Conservation (phyloP, 2,888 invertebrate species). For the Trichopria drosophilae region DNA sequence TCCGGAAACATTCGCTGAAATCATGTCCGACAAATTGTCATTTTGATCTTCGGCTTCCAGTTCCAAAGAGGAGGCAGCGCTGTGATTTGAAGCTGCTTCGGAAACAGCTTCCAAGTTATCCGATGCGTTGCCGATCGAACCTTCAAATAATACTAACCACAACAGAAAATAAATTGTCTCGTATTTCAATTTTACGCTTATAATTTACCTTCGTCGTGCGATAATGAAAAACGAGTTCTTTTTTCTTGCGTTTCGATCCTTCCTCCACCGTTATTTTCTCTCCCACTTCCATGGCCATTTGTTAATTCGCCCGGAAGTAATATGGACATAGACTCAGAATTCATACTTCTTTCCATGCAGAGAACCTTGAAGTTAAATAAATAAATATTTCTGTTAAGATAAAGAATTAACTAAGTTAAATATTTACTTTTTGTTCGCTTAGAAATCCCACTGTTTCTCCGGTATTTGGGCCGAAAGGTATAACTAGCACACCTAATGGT, state of each 20-base stretch:
- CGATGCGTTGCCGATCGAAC: slow-evolving; percentile 87
- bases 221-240: slow-evolving; percentile 71
- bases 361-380: slow-evolving; percentile 43
- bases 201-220: slow-evolving; percentile 74
- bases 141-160: slow-evolving; percentile 57
- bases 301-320: slow-evolving; percentile 48
- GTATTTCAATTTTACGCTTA: slow-evolving; percentile 3
- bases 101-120: slow-evolving; percentile 94
- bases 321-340: slow-evolving; percentile 44
- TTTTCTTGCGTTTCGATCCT: slow-evolving; percentile 58
- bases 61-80: slow-evolving; percentile 88
- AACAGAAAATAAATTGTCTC: no score
- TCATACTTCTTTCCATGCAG: slow-evolving; percentile 49
- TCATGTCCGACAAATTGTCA: slow-evolving; percentile 96
- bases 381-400: slow-evolving; percentile 4
- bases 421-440: slow-evolving; percentile 67
- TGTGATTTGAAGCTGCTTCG: slow-evolving; percentile 94
- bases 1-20: slow-evolving; percentile 91
- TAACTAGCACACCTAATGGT: slow-evolving; percentile 67
- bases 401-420: slow-evolving; percentile 5
- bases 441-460: slow-evolving; percentile 69
- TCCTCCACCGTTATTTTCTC: slow-evolving; percentile 47
- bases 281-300: slow-evolving; percentile 53
- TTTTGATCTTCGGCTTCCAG: slow-evolving; percentile 86
- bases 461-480: slow-evolving; percentile 66